Conservation (phyloP, 2,797 vertebrate species). For the Onychomys leucogaster region DNA sequence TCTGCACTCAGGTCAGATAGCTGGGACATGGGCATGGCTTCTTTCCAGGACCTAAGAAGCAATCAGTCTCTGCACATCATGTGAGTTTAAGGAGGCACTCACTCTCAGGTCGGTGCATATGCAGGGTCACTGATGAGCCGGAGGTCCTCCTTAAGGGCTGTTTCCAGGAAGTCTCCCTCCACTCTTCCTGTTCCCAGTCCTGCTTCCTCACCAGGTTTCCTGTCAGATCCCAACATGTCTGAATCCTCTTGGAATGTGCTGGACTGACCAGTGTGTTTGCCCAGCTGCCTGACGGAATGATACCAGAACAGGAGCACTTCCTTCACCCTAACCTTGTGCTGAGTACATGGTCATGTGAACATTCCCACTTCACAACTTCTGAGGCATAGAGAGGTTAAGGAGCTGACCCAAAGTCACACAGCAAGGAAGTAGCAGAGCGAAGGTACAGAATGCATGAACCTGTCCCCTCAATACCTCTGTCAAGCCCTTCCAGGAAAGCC, state of each 20-base stretch:
- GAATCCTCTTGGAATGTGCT: not conserved
- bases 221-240: not conserved
- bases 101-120: rapidly evolving
- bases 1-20: not conserved
- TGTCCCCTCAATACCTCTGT: not conserved
- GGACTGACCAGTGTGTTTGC: not conserved
- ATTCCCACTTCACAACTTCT: not conserved
- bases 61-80: not conserved
- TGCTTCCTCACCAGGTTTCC: not conserved
- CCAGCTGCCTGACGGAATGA: not conserved
- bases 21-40: not conserved
- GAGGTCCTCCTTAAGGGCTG: not conserved
- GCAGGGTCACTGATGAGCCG: no score
- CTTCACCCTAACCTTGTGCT: not conserved
- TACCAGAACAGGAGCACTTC: not conserved
- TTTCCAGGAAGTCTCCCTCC: rapidly evolving
- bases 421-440: not conserved
- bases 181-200: not conserved
- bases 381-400: not conserved
- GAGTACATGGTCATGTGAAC: not conserved
- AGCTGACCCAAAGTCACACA: not conserved
- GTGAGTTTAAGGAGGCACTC: not conserved
- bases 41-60: not conserved
- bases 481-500: not conserved
- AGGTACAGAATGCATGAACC: not conserved